Percentiles rank a stretch among this genome's conserved stretches.
Evolutionary conservation across 2,797 vertebrate genomes (phyloP).

Genomic region (Miichthys miiuy): DNA sequence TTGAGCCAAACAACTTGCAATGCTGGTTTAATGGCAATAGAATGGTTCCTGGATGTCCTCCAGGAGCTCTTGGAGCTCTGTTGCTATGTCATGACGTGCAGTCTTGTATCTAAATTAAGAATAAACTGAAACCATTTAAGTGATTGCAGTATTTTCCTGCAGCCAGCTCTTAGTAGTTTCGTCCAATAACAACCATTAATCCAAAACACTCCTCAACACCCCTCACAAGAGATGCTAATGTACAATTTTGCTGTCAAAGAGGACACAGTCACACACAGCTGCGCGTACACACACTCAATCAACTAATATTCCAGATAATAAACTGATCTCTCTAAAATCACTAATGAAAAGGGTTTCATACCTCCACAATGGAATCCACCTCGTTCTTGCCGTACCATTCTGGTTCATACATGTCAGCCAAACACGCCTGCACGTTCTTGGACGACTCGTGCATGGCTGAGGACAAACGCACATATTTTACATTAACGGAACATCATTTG

Average conservation of each 20-base stretch:
- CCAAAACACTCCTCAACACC: conserved; percentile 1
- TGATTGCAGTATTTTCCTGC: conserved; percentile 16
- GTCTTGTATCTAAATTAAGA: neutral
- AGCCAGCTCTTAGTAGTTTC: neutral
- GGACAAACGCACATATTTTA: conserved; percentile 27
- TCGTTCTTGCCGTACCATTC: conserved; percentile 96
- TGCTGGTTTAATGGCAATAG: neutral
- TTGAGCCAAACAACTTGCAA: too few species aligned
- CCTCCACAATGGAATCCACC: conserved; percentile 93
- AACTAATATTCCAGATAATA: conserved; percentile 1
- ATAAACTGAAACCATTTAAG: conserved; percentile 17
- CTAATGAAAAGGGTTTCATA: conserved; percentile 73
- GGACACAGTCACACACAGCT: conserved; percentile 8
- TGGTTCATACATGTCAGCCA: conserved; percentile 96
- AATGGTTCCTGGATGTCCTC: neutral
- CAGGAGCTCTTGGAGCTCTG: neutral
- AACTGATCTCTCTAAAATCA: conserved; percentile 22
- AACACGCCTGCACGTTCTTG: conserved; percentile 92
- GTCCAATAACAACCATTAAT: conserved; percentile 11
- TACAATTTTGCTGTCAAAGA: conserved; percentile 9
- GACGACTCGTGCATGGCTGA: conserved; percentile 98
- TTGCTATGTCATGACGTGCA: neutral
- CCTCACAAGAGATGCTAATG: neutral
- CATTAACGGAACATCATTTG: conserved; percentile 3
- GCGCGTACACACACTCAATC: neutral